A percentile compares a stretch with the other conserved stretches of the same genome.
These are phyloP conservation scores for Chiloscyllium plagiosum DNA, from an alignment of 2,113 vertebrate species.

Conservation along the genomic window DNA sequence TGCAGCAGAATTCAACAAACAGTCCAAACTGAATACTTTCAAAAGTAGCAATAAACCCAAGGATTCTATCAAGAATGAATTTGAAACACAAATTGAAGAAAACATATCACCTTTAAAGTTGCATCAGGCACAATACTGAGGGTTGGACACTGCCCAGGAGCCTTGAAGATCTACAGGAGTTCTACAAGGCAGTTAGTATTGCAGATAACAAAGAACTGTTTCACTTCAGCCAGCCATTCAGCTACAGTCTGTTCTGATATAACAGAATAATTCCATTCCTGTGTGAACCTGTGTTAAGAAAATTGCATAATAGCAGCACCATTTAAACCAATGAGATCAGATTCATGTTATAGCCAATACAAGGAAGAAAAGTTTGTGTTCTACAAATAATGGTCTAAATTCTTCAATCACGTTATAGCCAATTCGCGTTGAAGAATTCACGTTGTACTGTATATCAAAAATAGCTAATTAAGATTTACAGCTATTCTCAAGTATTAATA, in stretches of 20 bases:
- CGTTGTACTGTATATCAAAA: neutral
- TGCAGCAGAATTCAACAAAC: neutral
- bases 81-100: neutral
- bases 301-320: no score
- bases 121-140: neutral
- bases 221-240: neutral
- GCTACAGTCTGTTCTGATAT: no score
- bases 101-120: neutral
- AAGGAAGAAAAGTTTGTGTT: no score
- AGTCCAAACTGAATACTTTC: neutral
- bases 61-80: neutral
- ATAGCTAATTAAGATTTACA: neutral
- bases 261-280: no score
- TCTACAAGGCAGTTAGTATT: neutral
- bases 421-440: no score
- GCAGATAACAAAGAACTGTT: neutral
- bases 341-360: no score
- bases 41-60: neutral
- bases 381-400: no score
- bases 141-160: neutral
- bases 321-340: no score
- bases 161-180: neutral
- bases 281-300: no score
- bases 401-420: no score
- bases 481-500: neutral